A percentile compares a stretch with the other conserved stretches of the same genome.
These are phyloP conservation scores for Zelostemma sp. DNA, from an alignment of 1,140 invertebrate species.

Conservation along the genomic window DNA sequence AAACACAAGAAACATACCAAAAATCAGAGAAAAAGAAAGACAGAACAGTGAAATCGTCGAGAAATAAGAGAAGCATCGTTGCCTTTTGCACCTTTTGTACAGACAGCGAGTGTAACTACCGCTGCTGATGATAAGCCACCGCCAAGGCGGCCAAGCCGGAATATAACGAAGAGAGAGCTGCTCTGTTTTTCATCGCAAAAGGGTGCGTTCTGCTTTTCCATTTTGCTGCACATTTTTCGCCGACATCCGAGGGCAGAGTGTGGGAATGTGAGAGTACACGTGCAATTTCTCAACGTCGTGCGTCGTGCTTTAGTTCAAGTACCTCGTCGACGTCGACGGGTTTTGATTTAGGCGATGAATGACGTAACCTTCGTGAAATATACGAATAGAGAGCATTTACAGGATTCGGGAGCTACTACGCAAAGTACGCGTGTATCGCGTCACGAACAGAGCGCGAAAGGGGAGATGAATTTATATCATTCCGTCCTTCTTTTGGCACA, in stretches of 20 bases:
- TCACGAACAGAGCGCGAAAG: conserved; percentile 23
- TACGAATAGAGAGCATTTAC: background rate
- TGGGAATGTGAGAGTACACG: no score
- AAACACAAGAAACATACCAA: no score
- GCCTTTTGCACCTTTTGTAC: no score
- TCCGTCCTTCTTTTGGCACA: conserved; percentile 29
- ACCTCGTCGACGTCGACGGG: background rate
- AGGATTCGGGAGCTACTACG: conserved; percentile 20
- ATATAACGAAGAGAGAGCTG: conserved; percentile 15
- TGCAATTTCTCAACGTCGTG: no score
- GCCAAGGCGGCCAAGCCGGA: conserved; percentile 23
- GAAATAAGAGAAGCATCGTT: no score
- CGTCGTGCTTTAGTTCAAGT: no score
- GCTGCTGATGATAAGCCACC: conserved; percentile 27
- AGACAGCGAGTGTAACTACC: conserved; percentile 27
- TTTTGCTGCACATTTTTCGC: conserved; percentile 10
- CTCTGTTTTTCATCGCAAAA: conserved; percentile 29
- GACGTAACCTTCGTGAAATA: background rate
- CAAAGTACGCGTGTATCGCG: conserved; percentile 36
- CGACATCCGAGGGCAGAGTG: no score
- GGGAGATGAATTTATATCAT: conserved; percentile 22
- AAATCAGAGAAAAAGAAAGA: no score
- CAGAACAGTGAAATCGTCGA: no score
- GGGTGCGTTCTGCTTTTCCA: conserved; percentile 27
- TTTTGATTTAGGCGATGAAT: background rate